These are phyloP conservation scores for Eremophila alpestris DNA, from an alignment of 2,797 vertebrate species.

Conservation along the genomic window DNA sequence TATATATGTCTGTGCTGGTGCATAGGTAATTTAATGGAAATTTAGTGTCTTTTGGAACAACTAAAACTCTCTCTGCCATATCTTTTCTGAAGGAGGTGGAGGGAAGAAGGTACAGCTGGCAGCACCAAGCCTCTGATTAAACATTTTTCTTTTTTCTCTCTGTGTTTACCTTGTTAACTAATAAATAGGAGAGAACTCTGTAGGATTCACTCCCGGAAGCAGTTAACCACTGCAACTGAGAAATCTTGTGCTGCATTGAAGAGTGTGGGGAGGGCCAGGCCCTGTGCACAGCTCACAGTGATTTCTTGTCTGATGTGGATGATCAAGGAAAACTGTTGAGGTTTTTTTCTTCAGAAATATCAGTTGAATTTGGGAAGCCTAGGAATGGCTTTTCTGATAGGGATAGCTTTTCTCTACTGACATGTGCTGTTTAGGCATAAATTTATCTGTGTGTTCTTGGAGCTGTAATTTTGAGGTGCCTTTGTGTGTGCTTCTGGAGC, in stretches of 20 bases:
- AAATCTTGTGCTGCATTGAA: accelerated
- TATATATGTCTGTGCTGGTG: neutral
- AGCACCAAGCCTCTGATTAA: neutral
- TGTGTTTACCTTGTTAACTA: neutral
- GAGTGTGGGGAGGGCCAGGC: neutral
- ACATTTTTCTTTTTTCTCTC: neutral
- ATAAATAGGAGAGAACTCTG: neutral
- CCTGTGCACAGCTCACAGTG: neutral
- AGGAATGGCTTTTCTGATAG: neutral
- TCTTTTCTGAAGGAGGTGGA: conserved; percentile 25
- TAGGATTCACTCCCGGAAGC: neutral
- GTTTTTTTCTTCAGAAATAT: neutral
- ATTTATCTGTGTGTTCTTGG: neutral
- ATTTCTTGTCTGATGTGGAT: neutral
- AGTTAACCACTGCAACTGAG: neutral
- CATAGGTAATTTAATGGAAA: neutral
- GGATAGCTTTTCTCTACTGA: neutral
- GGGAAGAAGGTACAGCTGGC: neutral
- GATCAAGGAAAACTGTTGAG: neutral
- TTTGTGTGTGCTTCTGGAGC: neutral
- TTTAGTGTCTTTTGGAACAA: neutral
- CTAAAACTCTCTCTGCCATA: conserved; percentile 32
- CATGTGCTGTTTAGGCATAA: neutral
- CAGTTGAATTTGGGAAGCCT: neutral
- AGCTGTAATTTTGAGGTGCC: neutral